Conservation (phyloP, 2,797 vertebrate species). For the Enteromius argenteus region DNA sequence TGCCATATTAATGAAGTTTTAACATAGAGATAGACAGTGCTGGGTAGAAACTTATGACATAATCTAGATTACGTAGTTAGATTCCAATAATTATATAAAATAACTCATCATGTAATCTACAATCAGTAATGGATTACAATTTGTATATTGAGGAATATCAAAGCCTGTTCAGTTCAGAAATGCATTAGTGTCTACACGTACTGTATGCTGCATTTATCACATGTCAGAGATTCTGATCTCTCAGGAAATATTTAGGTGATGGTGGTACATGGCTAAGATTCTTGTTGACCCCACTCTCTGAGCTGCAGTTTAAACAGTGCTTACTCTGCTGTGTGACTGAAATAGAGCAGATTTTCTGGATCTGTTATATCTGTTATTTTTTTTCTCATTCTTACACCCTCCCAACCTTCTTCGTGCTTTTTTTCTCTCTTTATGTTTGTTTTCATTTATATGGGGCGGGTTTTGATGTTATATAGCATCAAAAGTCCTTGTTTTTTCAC, state of each 20-base stretch:
- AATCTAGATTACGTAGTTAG: background rate
- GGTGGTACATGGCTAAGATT: slow-evolving; percentile 9
- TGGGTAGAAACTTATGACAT: too few relatives aligned
- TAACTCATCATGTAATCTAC: too few relatives aligned
- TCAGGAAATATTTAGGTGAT: background rate
- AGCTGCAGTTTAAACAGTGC: slow-evolving; percentile 24
- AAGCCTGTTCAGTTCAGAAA: background rate
- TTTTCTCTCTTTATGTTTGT: background rate
- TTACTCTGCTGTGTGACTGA: slow-evolving; percentile 1
- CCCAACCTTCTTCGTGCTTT: background rate
- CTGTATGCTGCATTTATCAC: slow-evolving; percentile 8
- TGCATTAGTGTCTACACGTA: background rate
- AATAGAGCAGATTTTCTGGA: slow-evolving; percentile 11
- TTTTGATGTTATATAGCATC: slow-evolving; percentile 19
- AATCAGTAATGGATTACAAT: too few relatives aligned
- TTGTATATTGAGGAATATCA: background rate
- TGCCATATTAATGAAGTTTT: background rate
- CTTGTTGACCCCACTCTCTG: slow-evolving; percentile 8
- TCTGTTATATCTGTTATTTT: background rate
- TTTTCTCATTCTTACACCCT: background rate
- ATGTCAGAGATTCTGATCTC: background rate
- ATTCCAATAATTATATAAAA: too few relatives aligned
- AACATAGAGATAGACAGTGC: background rate
- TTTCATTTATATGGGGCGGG: background rate
- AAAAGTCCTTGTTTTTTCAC: slow-evolving; percentile 6